phyloP scores from a whole-genome alignment of 2,888 invertebrate species.

The Cheilosia scutellata region DNA sequence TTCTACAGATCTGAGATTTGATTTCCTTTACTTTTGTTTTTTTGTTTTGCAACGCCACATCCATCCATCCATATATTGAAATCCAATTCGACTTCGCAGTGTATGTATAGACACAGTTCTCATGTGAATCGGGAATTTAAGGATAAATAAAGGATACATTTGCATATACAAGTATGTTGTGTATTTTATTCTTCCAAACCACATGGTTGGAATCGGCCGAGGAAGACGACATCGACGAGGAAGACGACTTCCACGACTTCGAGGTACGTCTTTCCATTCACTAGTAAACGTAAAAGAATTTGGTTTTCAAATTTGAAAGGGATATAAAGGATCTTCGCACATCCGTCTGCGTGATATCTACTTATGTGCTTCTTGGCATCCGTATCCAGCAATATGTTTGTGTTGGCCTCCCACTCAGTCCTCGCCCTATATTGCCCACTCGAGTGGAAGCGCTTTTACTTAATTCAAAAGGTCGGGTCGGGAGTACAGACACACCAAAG shows the following conservation, averaged over 20 bases:
- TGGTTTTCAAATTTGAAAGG: slow-evolving; percentile 73
- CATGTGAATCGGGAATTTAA: slow-evolving; percentile 48
- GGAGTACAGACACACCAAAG: neutral
- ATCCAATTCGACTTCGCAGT: slow-evolving; percentile 42
- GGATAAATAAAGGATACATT: slow-evolving; percentile 65
- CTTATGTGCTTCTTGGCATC: slow-evolving; percentile 18
- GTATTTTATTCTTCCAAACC: slow-evolving; percentile 30
- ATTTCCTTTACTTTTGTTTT: slow-evolving; percentile 3
- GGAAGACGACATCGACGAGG: slow-evolving; percentile 2
- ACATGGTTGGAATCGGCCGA: slow-evolving; percentile 31
- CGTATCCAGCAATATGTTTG: neutral
- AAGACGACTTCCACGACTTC: neutral
- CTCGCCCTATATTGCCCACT: neutral
- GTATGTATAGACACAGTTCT: neutral
- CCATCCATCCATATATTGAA: slow-evolving; percentile 37
- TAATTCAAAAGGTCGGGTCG: slow-evolving; percentile 56
- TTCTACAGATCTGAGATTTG: slow-evolving; percentile 7
- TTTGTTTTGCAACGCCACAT: neutral
- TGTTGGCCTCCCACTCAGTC: neutral
- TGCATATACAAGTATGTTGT: slow-evolving; percentile 47
- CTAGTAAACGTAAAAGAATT: slow-evolving; percentile 50
- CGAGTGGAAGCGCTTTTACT: slow-evolving; percentile 19
- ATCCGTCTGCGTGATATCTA: slow-evolving; percentile 40
- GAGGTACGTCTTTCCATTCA: neutral
- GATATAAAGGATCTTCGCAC: slow-evolving; percentile 66